Evolutionary conservation across 2,113 vertebrate species (phyloP).

Genomic region (Mustela lutreola): DNA sequence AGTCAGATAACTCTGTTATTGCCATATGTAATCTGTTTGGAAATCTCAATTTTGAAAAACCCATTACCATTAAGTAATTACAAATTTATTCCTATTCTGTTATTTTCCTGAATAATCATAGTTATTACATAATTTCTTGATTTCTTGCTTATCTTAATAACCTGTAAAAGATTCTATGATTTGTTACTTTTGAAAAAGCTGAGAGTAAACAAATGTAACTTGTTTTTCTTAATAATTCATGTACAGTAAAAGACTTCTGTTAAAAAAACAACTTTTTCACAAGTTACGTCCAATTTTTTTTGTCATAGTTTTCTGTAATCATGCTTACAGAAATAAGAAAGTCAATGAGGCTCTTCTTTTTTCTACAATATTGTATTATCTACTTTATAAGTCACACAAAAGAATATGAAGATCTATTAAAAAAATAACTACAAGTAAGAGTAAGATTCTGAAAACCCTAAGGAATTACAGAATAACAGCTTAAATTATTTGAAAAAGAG

Average conservation of each 20-base stretch:
- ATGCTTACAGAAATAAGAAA: background rate
- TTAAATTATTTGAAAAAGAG: constrained; percentile 1
- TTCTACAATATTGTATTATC: background rate
- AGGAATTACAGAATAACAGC: background rate
- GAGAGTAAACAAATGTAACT: background rate
- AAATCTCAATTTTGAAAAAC: constrained; percentile 50
- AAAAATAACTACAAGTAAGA: background rate
- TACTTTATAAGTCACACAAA: background rate
- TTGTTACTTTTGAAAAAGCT: background rate
- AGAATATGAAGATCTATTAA: background rate
- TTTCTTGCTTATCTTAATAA: constrained; percentile 26
- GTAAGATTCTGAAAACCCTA: background rate
- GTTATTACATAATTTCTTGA: background rate
- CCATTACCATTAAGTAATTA: background rate
- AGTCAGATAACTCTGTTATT: background rate
- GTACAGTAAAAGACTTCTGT: background rate
- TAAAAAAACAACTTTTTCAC: background rate
- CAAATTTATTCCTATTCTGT: background rate
- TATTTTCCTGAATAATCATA: constrained; percentile 34
- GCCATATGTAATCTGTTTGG: background rate
- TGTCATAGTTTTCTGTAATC: background rate
- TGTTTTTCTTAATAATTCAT: background rate
- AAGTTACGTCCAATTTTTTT: background rate
- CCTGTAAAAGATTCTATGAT: background rate
- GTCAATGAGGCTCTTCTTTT: background rate